A percentile compares a stretch with the other conserved stretches of the same genome.
phyloP scores from a whole-genome alignment of 2,888 invertebrate genomes.

The Andrena praecox region DNA sequence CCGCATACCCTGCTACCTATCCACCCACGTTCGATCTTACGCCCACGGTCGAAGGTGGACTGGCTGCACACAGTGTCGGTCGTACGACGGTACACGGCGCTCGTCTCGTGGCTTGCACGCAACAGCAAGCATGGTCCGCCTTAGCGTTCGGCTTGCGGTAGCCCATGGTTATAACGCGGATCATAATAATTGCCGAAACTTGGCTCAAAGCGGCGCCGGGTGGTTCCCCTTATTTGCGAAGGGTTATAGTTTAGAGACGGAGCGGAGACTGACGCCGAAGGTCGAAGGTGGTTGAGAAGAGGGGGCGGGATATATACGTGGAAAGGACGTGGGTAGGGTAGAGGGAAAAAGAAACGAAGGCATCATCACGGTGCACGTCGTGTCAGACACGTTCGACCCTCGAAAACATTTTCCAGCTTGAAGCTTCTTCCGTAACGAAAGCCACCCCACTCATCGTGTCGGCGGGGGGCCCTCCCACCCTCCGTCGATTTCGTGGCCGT shows the following conservation, averaged over 20 bases:
- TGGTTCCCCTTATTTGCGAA: slow-evolving; percentile 69
- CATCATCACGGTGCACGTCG: slow-evolving; percentile 53
- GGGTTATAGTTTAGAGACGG: slow-evolving; percentile 68
- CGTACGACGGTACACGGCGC: slow-evolving; percentile 21
- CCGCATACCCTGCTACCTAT: background rate
- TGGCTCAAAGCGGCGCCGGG: slow-evolving; percentile 69
- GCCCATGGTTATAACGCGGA: slow-evolving; percentile 66
- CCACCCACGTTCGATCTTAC: slow-evolving; percentile 21
- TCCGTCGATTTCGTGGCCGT: slow-evolving; percentile 51
- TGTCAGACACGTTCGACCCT: slow-evolving; percentile 72
- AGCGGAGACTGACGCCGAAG: slow-evolving; percentile 39
- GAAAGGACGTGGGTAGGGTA: background rate
- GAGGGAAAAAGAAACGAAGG: slow-evolving; percentile 28
- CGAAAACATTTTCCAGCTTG: slow-evolving; percentile 52
- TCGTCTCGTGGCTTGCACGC: slow-evolving; percentile 53
- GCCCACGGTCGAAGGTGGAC: background rate
- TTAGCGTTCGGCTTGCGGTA: slow-evolving; percentile 58
- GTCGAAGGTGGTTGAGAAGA: slow-evolving; percentile 21
- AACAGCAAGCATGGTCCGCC: slow-evolving; percentile 47
- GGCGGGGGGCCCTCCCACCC: slow-evolving; percentile 23
- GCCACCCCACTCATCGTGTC: background rate
- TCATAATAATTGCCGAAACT: slow-evolving; percentile 78
- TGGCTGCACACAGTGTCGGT: slow-evolving; percentile 1
- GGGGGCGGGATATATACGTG: slow-evolving; percentile 22
- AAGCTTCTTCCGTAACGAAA: slow-evolving; percentile 50